Conservation (phyloP, 2,113 vertebrate genomes). For the Urocitellus parryii region DNA sequence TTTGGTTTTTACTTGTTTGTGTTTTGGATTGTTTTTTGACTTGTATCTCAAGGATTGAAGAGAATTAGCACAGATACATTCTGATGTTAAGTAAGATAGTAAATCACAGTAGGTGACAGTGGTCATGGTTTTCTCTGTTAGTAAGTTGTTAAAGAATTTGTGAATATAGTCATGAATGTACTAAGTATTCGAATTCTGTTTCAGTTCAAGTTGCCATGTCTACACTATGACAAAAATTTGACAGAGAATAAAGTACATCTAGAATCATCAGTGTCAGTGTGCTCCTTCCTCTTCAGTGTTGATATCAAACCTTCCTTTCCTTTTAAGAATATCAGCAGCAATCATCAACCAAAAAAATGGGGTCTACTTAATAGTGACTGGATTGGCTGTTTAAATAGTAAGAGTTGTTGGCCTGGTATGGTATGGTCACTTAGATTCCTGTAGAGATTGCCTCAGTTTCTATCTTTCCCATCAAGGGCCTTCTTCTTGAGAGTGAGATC, state of each 20-base stretch:
- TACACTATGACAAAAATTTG: neutral
- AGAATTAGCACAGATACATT: constrained; percentile 77
- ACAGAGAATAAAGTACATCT: constrained; percentile 70
- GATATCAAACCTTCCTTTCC: neutral
- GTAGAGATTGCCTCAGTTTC: constrained; percentile 15
- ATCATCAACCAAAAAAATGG: constrained; percentile 59
- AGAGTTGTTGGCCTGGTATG: neutral
- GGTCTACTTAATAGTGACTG: constrained; percentile 54
- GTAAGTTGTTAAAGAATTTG: constrained; percentile 83
- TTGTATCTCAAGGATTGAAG: constrained; percentile 65
- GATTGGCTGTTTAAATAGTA: too few relatives aligned
- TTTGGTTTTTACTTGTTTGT: constrained; percentile 50
- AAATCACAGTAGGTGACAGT: constrained; percentile 75
- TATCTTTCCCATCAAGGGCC: neutral
- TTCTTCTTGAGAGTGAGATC: neutral
- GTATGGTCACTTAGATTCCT: neutral
- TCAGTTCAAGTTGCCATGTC: constrained; percentile 76
- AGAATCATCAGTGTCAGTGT: neutral
- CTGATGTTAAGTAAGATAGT: constrained; percentile 77
- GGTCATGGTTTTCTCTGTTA: constrained; percentile 74
- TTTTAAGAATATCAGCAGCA: constrained; percentile 53
- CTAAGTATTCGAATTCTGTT: constrained; percentile 77
- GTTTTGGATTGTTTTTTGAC: neutral
- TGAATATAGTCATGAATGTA: constrained; percentile 85
- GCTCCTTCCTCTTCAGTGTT: neutral